Evolutionary conservation across 2,888 invertebrate genomes (phyloP).

Genomic region (Zonitis immaculata): DNA sequence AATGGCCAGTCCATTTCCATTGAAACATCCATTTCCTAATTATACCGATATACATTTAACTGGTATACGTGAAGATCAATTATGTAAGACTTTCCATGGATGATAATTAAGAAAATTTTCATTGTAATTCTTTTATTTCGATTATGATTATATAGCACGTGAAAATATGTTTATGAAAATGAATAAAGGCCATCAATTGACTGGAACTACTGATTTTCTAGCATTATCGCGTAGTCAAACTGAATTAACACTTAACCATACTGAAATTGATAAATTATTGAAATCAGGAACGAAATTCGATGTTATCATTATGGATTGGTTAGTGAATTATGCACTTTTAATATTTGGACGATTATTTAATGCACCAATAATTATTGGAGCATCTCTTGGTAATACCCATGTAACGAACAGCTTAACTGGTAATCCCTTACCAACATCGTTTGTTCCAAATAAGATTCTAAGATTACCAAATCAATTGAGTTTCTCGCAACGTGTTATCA

Average conservation of each 20-base stretch:
- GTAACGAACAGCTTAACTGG: conserved; percentile 25
- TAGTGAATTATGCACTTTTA: conserved; percentile 37
- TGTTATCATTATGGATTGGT: conserved; percentile 35
- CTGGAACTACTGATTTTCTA: conserved; percentile 10
- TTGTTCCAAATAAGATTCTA: conserved; percentile 36
- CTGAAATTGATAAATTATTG: conserved; percentile 19
- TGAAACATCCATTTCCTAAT: conserved; percentile 24
- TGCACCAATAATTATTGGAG: conserved; percentile 34
- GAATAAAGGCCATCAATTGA: conserved; percentile 13
- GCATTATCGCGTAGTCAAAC: conserved; percentile 18
- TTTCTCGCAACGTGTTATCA: conserved; percentile 10
- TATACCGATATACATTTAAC: conserved; percentile 28
- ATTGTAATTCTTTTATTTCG: too few species aligned
- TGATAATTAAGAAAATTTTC: too few species aligned
- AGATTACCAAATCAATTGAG: conserved; percentile 35
- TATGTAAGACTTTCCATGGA: conserved; percentile 20
- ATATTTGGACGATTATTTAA: conserved; percentile 35
- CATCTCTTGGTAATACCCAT: conserved; percentile 23
- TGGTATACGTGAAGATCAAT: conserved; percentile 23
- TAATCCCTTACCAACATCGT: conserved; percentile 40
- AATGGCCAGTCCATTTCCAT: conserved; percentile 43
- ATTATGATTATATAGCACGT: too few species aligned
- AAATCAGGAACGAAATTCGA: conserved; percentile 32
- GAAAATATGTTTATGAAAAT: conserved; percentile 22
- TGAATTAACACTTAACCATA: conserved; percentile 20